Evolutionary conservation across 2,888 invertebrate genomes (phyloP).

Genomic region (Parascotia fuliginaria): DNA sequence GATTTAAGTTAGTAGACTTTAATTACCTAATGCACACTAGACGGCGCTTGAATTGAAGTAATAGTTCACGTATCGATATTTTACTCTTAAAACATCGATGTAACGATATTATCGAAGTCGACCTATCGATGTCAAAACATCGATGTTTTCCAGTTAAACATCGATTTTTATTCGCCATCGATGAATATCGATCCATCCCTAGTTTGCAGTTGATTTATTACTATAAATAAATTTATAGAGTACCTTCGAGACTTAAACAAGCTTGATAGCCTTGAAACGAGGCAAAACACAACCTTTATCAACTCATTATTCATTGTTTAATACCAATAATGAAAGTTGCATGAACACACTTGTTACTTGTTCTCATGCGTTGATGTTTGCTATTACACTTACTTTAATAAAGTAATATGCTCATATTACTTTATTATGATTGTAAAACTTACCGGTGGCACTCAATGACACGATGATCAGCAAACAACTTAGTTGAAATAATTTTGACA

Average conservation of each 20-base stretch:
- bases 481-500: conserved; percentile 58
- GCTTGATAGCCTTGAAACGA: conserved; percentile 28
- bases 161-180: too few species aligned
- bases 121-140: too few species aligned
- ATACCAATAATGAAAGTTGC: conserved; percentile 28
- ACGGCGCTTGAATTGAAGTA: too few species aligned
- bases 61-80: too few species aligned
- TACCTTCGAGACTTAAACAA: too few species aligned
- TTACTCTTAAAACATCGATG: too few species aligned
- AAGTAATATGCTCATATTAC: not conserved
- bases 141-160: too few species aligned
- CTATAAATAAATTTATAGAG: too few species aligned
- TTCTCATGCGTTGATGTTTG: not conserved
- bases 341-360: conserved; percentile 10
- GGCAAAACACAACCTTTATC: conserved; percentile 29
- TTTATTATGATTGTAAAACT: conserved; percentile 35
- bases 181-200: too few species aligned
- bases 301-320: conserved; percentile 14
- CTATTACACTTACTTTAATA: not conserved
- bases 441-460: conserved; percentile 58
- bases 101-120: too few species aligned
- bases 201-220: not conserved
- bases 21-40: too few species aligned
- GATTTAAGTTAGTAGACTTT: too few species aligned
- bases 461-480: conserved; percentile 56